Percentiles rank a stretch among this genome's conserved stretches.
Conservation (phyloP, 1,140 invertebrate genomes). For the Fopius arisanus region DNA sequence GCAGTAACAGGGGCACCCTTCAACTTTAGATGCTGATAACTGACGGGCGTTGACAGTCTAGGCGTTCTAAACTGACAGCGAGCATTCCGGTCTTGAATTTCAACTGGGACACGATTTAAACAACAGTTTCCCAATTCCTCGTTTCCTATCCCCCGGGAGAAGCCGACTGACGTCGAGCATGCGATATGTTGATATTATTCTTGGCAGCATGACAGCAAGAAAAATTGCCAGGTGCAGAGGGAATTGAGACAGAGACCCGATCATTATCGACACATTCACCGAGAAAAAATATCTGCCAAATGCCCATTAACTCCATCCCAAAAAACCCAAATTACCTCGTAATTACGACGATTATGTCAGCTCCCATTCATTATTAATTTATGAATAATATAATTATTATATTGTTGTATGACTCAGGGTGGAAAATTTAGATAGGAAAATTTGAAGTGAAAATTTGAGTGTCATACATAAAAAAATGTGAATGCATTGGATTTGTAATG, state of each 20-base stretch:
- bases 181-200: background rate
- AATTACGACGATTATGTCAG: too few species aligned
- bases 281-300: too few species aligned
- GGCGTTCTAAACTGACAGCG: background rate
- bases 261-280: background rate
- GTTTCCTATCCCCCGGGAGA: background rate
- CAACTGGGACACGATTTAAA: constrained; percentile 7
- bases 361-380: too few species aligned
- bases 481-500: background rate
- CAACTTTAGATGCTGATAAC: background rate
- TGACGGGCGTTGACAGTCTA: constrained; percentile 7
- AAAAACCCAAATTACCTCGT: too few species aligned
- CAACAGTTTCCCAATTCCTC: background rate
- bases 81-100: background rate
- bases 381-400: too few species aligned
- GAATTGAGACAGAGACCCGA: background rate
- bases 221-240: background rate
- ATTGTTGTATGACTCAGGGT: too few species aligned
- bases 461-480: background rate
- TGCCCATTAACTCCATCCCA: too few species aligned
- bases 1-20: too few species aligned
- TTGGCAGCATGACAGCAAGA: background rate
- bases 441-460: too few species aligned
- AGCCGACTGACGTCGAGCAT: background rate
- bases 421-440: too few species aligned